Evolutionary conservation across 2,888 invertebrate genomes (phyloP).

Genomic region (Clusia tigrina): DNA sequence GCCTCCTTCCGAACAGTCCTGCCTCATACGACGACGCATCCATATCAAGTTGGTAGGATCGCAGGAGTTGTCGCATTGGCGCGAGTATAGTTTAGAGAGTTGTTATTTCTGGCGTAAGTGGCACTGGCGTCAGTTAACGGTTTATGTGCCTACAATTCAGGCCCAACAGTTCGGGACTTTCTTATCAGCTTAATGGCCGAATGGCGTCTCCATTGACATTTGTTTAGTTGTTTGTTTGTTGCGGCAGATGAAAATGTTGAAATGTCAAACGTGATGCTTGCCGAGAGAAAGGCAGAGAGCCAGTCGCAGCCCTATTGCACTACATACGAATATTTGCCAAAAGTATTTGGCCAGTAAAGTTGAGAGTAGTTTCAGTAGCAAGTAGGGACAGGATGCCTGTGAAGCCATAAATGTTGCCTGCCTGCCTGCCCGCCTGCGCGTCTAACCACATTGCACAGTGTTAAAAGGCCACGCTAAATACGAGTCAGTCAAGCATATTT

Average conservation of each 20-base stretch:
- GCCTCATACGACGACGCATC: not conserved
- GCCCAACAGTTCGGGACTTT: conserved; percentile 18
- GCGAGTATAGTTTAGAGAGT: not conserved
- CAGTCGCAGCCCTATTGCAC: not conserved
- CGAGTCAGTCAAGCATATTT: not conserved
- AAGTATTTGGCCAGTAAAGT: too few relatives aligned
- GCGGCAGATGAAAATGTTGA: not conserved
- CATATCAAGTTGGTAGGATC: not conserved
- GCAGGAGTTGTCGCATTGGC: not conserved
- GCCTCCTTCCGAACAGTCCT: not conserved
- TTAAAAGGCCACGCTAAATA: not conserved
- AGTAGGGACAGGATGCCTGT: not conserved
- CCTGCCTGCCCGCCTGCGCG: not conserved
- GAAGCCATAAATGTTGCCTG: not conserved
- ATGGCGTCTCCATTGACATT: conserved; percentile 47
- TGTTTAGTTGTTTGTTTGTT: too few relatives aligned
- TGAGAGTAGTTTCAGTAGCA: too few relatives aligned
- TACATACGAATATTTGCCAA: too few relatives aligned
- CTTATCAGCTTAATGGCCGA: conserved; percentile 60
- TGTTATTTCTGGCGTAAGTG: not conserved
- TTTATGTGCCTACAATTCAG: not conserved
- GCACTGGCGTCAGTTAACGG: conserved; percentile 23
- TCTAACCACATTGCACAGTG: not conserved
- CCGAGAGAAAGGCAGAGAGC: not conserved
- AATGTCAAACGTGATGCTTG: not conserved